Percentiles rank a stretch among this genome's conserved stretches.
These are phyloP conservation scores for Setophaga kirtlandii DNA, from an alignment of 2,113 vertebrate species.

Conservation along the genomic window DNA sequence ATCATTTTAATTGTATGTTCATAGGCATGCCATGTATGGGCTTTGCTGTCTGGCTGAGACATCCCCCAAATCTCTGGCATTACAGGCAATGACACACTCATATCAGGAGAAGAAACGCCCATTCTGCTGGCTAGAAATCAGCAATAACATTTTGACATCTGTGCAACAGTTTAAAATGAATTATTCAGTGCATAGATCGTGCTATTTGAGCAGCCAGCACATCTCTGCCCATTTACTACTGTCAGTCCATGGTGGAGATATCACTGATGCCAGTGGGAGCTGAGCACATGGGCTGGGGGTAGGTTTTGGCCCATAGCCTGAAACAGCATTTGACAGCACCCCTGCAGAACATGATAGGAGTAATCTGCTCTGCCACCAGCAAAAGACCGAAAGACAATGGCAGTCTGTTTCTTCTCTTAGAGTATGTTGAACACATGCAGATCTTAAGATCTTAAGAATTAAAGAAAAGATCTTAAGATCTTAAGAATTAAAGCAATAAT, in stretches of 20 bases:
- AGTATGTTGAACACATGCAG: not conserved
- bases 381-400: not conserved
- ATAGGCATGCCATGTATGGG: not conserved
- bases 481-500: not conserved
- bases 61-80: not conserved
- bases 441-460: not conserved
- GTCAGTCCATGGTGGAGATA: constrained; percentile 25
- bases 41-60: constrained; percentile 7
- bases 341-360: constrained; percentile 48
- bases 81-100: not conserved
- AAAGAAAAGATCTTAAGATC: not conserved
- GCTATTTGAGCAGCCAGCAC: constrained; percentile 52
- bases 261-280: constrained; percentile 38
- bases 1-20: not conserved
- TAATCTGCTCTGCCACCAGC: constrained; percentile 43
- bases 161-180: constrained; percentile 70
- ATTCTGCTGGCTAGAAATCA: constrained; percentile 57
- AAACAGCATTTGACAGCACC: constrained; percentile 53
- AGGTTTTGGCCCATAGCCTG: constrained; percentile 59
- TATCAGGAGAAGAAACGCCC: constrained; percentile 21
- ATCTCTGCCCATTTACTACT: constrained; percentile 57
- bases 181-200: constrained; percentile 61
- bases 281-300: constrained; percentile 55
- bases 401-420: not conserved
- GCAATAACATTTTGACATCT: constrained; percentile 67